phyloP scores from a whole-genome alignment of 2,797 vertebrate species.

The Tenualosa thibaudeaui region DNA sequence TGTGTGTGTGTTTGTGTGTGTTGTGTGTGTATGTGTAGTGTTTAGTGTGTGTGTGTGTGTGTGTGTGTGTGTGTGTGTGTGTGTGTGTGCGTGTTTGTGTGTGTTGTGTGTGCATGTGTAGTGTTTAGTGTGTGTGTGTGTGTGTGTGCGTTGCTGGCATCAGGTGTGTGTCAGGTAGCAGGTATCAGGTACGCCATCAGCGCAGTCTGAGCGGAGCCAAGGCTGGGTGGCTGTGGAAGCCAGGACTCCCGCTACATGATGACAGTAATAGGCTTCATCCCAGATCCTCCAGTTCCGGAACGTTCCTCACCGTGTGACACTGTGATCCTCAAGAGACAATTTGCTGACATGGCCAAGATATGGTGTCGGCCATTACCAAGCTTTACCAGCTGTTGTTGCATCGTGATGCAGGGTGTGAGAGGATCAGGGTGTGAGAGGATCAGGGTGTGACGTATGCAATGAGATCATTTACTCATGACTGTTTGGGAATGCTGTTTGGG shows the following conservation, averaged over 20 bases:
- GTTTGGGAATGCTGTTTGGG: too few relatives aligned
- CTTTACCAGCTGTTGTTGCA: not conserved
- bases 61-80: too few relatives aligned
- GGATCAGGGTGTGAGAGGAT: too few relatives aligned
- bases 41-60: not conserved
- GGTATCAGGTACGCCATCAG: not conserved
- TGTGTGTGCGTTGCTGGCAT: not conserved
- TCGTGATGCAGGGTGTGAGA: not conserved
- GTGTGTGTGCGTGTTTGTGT: not conserved
- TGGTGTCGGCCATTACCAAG: not conserved
- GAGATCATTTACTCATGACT: not conserved
- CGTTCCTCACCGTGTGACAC: not conserved
- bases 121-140: not conserved
- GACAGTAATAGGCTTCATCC: conserved; percentile 29
- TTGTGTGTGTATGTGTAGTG: not conserved
- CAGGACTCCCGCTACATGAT: conserved; percentile 12
- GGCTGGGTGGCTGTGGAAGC: not conserved
- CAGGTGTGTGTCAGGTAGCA: conserved; percentile 21
- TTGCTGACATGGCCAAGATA: conserved; percentile 9
- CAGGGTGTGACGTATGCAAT: not conserved
- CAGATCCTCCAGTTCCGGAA: not conserved
- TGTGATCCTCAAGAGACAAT: conserved; percentile 13
- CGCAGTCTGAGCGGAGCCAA: not conserved
- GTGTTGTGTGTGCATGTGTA: not conserved
- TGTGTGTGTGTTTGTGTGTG: not conserved